phyloP scores from a whole-genome alignment of 2,888 invertebrate genomes.

The Patella depressa region DNA sequence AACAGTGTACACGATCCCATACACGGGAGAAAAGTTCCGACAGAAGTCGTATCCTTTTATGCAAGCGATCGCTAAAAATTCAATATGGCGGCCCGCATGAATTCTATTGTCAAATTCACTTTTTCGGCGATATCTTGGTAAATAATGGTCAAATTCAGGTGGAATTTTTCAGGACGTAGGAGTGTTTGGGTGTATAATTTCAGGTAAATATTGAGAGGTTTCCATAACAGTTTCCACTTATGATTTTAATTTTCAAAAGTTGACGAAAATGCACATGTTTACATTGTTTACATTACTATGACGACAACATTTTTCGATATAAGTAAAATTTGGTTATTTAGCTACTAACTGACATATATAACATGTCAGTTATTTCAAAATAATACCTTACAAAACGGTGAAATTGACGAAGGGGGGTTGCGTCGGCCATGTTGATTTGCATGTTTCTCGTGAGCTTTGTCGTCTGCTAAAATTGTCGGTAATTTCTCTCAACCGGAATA shows the following conservation, averaged over 20 bases:
- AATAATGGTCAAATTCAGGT: neutral
- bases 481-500: too few relatives aligned
- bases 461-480: neutral
- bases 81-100: conserved; percentile 66
- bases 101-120: conserved; percentile 17
- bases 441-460: neutral
- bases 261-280: neutral
- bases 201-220: conserved; percentile 1
- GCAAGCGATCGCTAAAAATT: conserved; percentile 35
- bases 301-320: conserved; percentile 36
- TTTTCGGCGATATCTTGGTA: neutral
- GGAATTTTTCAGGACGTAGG: neutral
- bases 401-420: neutral
- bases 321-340: neutral
- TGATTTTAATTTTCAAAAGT: neutral
- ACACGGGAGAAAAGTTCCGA: conserved; percentile 68
- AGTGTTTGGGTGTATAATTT: neutral
- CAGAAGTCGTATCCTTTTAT: conserved; percentile 67
- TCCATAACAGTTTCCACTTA: conserved; percentile 1
- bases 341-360: neutral
- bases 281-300: conserved; percentile 48
- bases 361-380: neutral
- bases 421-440: neutral
- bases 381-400: neutral
- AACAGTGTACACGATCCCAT: conserved; percentile 60